Conservation (phyloP, 2,888 invertebrate genomes). For the Omphaloscelis lunosa region DNA sequence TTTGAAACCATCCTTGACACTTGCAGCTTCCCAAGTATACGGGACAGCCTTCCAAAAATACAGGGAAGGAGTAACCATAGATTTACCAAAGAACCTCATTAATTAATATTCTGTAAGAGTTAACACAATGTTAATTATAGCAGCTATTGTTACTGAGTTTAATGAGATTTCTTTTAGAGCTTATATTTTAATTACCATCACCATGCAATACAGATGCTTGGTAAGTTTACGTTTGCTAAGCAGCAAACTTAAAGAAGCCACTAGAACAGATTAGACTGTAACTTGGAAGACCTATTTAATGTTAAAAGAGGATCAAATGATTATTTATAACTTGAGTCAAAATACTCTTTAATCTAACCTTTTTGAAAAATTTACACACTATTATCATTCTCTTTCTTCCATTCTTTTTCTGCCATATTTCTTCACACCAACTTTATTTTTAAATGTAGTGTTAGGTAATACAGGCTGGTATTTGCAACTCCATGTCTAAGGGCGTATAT, state of each 20-base stretch:
- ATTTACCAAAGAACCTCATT: no score
- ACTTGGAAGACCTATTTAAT: background rate
- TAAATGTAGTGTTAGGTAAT: no score
- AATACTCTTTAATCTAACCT: background rate
- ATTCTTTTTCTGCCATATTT: background rate
- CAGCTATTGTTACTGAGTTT: background rate
- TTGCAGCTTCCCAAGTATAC: background rate
- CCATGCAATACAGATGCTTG: background rate
- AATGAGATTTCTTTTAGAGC: constrained; percentile 2
- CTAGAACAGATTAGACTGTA: background rate
- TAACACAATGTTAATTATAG: no score
- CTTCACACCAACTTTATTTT: background rate
- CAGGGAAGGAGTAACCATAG: background rate
- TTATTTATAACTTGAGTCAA: background rate
- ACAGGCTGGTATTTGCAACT: no score
- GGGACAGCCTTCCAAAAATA: background rate
- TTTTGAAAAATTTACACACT: background rate
- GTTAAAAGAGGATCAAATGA: background rate
- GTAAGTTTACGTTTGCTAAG: background rate
- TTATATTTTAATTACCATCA: background rate
- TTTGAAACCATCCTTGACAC: background rate
- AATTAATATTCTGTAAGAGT: background rate
- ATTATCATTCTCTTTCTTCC: background rate
- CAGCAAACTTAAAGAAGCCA: background rate
- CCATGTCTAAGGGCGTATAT: no score